Evolutionary conservation across 2,888 invertebrate species (phyloP).

Genomic region (Phasia obesa): DNA sequence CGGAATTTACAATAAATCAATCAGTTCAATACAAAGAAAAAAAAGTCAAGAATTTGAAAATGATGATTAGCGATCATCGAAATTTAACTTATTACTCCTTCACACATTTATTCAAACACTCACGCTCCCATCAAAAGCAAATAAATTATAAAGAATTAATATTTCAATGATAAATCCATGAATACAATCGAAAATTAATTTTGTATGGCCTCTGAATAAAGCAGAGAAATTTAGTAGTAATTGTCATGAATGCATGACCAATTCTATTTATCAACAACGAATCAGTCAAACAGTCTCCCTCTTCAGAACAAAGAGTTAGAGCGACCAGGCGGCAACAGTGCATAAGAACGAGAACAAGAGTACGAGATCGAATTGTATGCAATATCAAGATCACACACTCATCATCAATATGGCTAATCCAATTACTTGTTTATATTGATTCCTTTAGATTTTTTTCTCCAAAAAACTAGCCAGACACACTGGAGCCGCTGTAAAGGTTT

Average conservation of each 20-base stretch:
- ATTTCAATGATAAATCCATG: constrained; percentile 42
- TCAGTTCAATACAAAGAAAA: constrained; percentile 51
- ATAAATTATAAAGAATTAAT: constrained; percentile 12
- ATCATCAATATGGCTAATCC: constrained; percentile 71
- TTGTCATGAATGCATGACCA: constrained; percentile 71
- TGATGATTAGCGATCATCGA: constrained; percentile 68
- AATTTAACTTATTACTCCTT: constrained; percentile 65
- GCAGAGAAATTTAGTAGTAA: constrained; percentile 68
- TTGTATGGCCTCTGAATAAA: constrained; percentile 66
- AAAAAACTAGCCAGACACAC: constrained; percentile 61
- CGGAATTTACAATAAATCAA: constrained; percentile 71
- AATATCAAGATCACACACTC: constrained; percentile 34
- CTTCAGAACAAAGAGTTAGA: constrained; percentile 23
- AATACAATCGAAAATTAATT: constrained; percentile 72
- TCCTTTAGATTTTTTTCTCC: constrained; percentile 18
- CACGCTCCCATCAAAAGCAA: neutral
- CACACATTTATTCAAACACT: constrained; percentile 17
- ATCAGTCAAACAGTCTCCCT: neutral
- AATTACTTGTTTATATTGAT: constrained; percentile 52
- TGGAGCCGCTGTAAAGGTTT: constrained; percentile 62
- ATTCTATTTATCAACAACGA: constrained; percentile 52
- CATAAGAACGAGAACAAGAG: neutral
- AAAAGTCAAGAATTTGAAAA: constrained; percentile 30
- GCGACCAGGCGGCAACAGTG: neutral
- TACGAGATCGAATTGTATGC: neutral